Evolutionary conservation across 1,140 invertebrate genomes (phyloP), one percentile per base, ranked within the genome.

Genomic region (Drosophila takahashii): DNA sequence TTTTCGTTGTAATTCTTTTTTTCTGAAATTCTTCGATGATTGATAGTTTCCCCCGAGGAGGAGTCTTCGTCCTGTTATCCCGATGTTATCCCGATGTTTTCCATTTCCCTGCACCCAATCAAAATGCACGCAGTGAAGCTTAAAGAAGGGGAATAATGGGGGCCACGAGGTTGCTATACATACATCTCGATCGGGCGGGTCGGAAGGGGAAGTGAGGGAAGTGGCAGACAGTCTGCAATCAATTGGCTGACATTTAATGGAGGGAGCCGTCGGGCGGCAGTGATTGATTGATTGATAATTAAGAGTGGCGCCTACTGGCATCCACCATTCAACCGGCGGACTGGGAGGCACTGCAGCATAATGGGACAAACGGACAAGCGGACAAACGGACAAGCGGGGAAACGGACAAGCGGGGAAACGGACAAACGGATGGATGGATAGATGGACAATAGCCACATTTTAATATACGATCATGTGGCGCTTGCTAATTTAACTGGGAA

Each of bases 241-340:
- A 78, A 77, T 77, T 77, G 74, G 51, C 75, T 70, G 75, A 78
- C 74, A 77, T 77, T 77, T 64, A 71, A 77, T 78, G 58, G 83
- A 79, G 84, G 83, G 84, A 84, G 64, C 76, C 66, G 79, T 87
- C 84, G 81, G 81, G 73, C 77, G 79, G 65, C 67, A 70, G 65
- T 71, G 67, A 71, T 71, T 87, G 83, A 87, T 87, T 87, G 83
- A 87, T 89, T 83, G 83, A 89, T 87, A 89, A 87, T 89, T 87
- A 89, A 89, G 78, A 77, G 84, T 89, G 83, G 83, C 83, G 83
- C 84, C 83, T 72, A 36, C 60, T 67, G 64, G 44, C 64, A 48
- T 39, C 29, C 64, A 61, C 59, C 32, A 48, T 29, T 48, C 56
- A 32, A 44, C 13, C 58, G 51, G 9, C 18, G 7, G 3, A 34